Evolutionary conservation across 2,888 invertebrate species (phyloP).

Genomic region (Eilema griseolum): DNA sequence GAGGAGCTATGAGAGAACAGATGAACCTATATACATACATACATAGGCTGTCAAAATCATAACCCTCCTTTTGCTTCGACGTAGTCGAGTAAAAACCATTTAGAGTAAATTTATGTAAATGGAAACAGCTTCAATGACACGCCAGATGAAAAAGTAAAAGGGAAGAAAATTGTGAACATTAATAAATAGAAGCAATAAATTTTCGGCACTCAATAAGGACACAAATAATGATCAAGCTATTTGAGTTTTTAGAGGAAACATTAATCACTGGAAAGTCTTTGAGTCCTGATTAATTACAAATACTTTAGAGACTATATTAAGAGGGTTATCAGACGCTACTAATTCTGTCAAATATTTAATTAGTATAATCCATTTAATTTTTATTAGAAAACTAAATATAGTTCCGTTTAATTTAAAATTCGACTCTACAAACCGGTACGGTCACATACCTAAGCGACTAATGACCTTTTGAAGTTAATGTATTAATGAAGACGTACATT

Average conservation of each 20-base stretch:
- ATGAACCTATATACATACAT: no score
- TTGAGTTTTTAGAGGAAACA: conserved; percentile 8
- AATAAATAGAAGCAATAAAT: conserved; percentile 21
- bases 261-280: conserved; percentile 23
- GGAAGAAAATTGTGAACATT: conserved; percentile 8
- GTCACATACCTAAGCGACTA: conserved; percentile 35
- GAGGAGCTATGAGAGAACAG: no score
- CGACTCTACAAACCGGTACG: conserved; percentile 33
- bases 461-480: conserved; percentile 36
- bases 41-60: no score
- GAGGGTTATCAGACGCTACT: conserved; percentile 3
- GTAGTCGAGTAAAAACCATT: not conserved
- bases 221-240: conserved; percentile 2
- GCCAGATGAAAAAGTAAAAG: conserved; percentile 15
- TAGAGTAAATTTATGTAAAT: conserved; percentile 15
- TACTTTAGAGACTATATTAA: not conserved
- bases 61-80: no score
- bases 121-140: conserved; percentile 17
- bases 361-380: conserved; percentile 9
- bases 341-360: conserved; percentile 7
- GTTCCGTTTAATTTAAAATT: conserved; percentile 5
- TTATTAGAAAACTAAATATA: conserved; percentile 8
- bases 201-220: not conserved
- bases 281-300: conserved; percentile 10
- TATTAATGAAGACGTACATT: not conserved